Evolutionary conservation across 2,888 invertebrate genomes (phyloP), one percentile per base, ranked within the genome.

Genomic region (Exocentrus adspersus): DNA sequence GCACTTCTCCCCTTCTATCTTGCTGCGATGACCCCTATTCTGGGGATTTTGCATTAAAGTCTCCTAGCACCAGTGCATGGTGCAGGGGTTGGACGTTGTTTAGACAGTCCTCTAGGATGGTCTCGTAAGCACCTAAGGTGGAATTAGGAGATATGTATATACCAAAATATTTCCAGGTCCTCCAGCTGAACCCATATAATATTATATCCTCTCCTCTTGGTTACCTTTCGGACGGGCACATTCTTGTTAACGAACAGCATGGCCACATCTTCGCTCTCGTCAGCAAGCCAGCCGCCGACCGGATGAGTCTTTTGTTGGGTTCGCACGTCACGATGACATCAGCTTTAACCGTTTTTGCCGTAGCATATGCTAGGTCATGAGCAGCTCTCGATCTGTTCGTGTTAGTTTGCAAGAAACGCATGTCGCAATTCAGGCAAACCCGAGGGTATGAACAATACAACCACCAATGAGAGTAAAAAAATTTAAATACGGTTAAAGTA

Each of bases 321-420:
- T 70, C 64, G 14, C 57, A 57, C 1, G 59, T 28, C 12, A 64
- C 21, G 2, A 66, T 37, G 1, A 70, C 12, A 20, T 68, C 68
- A 4, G 30, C 46, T 7, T 37, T 32, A 7, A 37, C 14, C 28
- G 48, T 41, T 12, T 10, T 12, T 10, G 64, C 62, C 1, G 21
- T 48, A 10, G 52, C 59, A 6, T 21, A 41, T 0, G 56, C 43
- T 9, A 68, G 12, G 14, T 68, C 67, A 32, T 68, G 62, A 4
- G 65, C 66, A 10, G 17, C 20, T n/a, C 28, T 28, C n/a, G 54
- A n/a, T 20, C 65, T 45, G 19, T 60, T 50, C 4, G 54, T 2
- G 28, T 66, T 64, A 3, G 19, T 1, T 20, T 57, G 61, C 16
- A 65, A 20, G 7, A 62, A 43, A 17, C 14, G 45, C 24, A 37